A percentile compares a stretch with the other conserved stretches of the same genome.
Evolutionary conservation across 2,888 invertebrate genomes (phyloP).

Genomic region (Lepidocyrtoides sp.): DNA sequence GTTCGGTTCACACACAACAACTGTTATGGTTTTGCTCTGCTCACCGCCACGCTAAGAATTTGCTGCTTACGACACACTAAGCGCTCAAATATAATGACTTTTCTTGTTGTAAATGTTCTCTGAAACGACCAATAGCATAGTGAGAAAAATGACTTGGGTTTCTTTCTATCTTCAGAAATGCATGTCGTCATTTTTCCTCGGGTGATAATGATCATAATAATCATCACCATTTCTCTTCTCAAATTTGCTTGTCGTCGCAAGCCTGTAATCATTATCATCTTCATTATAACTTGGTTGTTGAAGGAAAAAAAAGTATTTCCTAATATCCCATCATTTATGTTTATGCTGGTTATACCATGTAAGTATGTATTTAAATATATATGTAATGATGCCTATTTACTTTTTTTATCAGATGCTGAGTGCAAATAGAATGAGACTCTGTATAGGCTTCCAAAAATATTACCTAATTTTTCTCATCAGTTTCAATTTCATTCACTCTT

Average conservation of each 20-base stretch:
- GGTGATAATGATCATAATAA: conserved; percentile 47
- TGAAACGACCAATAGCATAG: background rate
- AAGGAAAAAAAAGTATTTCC: too few species aligned
- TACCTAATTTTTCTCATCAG: background rate
- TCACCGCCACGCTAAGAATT: too few species aligned
- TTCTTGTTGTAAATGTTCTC: conserved; percentile 27
- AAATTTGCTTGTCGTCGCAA: conserved; percentile 25
- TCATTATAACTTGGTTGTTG: conserved; percentile 11
- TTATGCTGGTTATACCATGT: too few species aligned
- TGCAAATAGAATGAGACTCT: too few species aligned
- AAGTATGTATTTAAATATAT: background rate
- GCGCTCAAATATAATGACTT: conserved; percentile 34
- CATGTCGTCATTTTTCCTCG: conserved; percentile 44
- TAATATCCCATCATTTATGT: too few species aligned
- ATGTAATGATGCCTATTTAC: too few species aligned
- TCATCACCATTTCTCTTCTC: conserved; percentile 57
- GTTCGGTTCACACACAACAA: too few species aligned
- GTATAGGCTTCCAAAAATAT: too few species aligned
- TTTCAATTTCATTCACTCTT: background rate
- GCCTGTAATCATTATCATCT: conserved; percentile 38
- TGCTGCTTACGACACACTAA: background rate
- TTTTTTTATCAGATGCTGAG: too few species aligned
- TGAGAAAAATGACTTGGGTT: conserved; percentile 1
- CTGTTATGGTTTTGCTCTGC: too few species aligned
- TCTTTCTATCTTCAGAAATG: background rate